Evolutionary conservation across 1,140 invertebrate species (phyloP), one percentile per base, ranked within the genome.

Genomic region (Cataglyphis hispanica): DNA sequence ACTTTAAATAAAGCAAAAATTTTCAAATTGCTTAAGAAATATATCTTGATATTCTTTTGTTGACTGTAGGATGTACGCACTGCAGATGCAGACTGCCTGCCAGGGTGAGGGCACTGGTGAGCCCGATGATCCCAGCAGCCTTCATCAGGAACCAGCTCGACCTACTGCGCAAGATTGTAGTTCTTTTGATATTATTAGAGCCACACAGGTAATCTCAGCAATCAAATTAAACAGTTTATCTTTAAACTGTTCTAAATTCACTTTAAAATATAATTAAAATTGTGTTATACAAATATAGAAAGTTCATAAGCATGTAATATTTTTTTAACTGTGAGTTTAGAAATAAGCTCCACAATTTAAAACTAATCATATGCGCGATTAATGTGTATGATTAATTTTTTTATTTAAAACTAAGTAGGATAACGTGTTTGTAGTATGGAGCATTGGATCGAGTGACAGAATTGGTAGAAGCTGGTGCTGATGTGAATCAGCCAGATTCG

Each of bases 111-210:
- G 92, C 63, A 92, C 88, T 10, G 93, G 91, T 22, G 93, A 95
- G 53, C 92, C 92, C 7, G 93, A 94, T 69, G 93, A 93, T 58
- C 64, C 89, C 8, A 93, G 83, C 86, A 92, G 91, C 37, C 94
- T 92, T 84, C 94, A 94, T 75, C 94, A 95, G 66, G 95, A 96
- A 87, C 91, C 94, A 43, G 85, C 91, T 27, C 92, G 93, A 72
- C 87, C 94, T 43, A 84, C 94, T 8, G 87, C 90, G 13, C 97
- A 97, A 76, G 98, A 98, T 92, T 97, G 97, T 91, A 98, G 97
- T 91, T 97, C 97, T 74, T 99, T 98, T 95, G 98, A 99, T 93
- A 99, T 99, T 90, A 97, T 99, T 31, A 98, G 98, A 96, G 99
- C 99, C 4, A 99, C 98, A 31, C 98, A 98, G 95, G 97, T 97